Percentiles rank a stretch among this genome's conserved stretches.
Evolutionary conservation across 2,113 vertebrate species (phyloP).

Genomic region (Gambusia holbrooki): DNA sequence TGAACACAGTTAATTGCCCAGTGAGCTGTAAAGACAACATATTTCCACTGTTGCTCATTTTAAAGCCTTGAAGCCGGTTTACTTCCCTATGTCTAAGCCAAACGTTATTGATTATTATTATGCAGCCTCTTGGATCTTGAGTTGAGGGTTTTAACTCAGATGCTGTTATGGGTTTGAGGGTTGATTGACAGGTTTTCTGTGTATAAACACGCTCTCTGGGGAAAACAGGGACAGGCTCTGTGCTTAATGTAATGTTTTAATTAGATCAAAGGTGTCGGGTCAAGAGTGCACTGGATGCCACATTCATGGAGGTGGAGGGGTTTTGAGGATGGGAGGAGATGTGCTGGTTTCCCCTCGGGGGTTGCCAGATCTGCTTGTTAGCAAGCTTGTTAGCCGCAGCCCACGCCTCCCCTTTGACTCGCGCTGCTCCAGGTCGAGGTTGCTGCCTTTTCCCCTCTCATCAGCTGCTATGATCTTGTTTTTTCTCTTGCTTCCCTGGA

Average conservation of each 20-base stretch:
- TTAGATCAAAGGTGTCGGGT: slow-evolving; percentile 60
- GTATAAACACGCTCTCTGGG: slow-evolving; percentile 24
- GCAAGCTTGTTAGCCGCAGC: slow-evolving; percentile 46
- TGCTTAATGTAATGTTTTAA: slow-evolving; percentile 55
- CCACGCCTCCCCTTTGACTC: slow-evolving; percentile 62
- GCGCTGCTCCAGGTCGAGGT: slow-evolving; percentile 41
- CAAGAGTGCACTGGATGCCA: slow-evolving; percentile 49
- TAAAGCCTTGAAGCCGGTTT: slow-evolving; percentile 21
- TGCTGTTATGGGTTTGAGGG: not conserved
- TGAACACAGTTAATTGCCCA: slow-evolving; percentile 9
- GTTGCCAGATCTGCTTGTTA: slow-evolving; percentile 59
- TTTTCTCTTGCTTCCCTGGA: slow-evolving; percentile 2
- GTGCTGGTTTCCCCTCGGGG: slow-evolving; percentile 21
- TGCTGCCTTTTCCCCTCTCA: not conserved
- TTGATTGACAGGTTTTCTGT: slow-evolving; percentile 50
- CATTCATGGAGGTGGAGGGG: slow-evolving; percentile 7
- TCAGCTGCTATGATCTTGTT: not conserved
- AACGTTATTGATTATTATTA: slow-evolving; percentile 25
- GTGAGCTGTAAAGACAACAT: slow-evolving; percentile 50
- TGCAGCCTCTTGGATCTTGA: slow-evolving; percentile 10
- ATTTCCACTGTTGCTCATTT: slow-evolving; percentile 39
- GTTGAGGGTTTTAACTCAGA: slow-evolving; percentile 15
- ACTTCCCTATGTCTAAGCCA: slow-evolving; percentile 10
- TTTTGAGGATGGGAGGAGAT: slow-evolving; percentile 4
- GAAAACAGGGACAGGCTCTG: not conserved